phyloP scores from a whole-genome alignment of 2,113 vertebrate genomes.

The Vicugna pacos region DNA sequence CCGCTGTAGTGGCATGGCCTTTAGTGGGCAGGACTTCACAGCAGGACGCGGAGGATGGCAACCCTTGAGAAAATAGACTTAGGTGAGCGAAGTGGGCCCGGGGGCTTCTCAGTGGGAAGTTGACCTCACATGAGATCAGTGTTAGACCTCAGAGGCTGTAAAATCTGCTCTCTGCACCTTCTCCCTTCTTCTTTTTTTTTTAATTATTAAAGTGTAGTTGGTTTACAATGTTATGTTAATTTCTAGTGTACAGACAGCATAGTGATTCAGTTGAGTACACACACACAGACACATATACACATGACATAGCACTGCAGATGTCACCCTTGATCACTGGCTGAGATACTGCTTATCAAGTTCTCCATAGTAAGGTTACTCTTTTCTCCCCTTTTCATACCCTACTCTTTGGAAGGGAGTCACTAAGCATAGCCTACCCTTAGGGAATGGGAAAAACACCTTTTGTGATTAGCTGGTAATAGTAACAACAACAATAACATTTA shows the following conservation, averaged over 20 bases:
- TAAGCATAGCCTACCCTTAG: background rate
- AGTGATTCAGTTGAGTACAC: too few species aligned
- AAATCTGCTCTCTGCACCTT: background rate
- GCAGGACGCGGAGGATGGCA: too few species aligned
- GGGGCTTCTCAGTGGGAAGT: background rate
- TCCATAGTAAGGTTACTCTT: background rate
- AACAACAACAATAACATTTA: background rate
- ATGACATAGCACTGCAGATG: background rate
- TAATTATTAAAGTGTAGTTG: too few species aligned
- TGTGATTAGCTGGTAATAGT: background rate
- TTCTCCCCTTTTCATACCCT: background rate
- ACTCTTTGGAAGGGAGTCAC: background rate
- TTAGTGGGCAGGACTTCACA: background rate
- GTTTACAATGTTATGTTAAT: too few species aligned
- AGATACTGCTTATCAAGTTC: background rate
- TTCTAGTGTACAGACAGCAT: too few species aligned
- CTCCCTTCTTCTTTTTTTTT: background rate
- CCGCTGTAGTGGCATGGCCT: rapidly evolving
- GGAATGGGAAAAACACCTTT: background rate
- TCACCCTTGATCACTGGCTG: background rate
- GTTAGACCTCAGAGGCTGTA: background rate
- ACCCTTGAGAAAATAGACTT: background rate
- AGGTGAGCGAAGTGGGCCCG: background rate
- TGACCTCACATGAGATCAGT: background rate
- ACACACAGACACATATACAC: too few species aligned